These are phyloP conservation scores for Pseudopleuronectes americanus DNA, from an alignment of 2,797 vertebrate species.

Conservation along the genomic window DNA sequence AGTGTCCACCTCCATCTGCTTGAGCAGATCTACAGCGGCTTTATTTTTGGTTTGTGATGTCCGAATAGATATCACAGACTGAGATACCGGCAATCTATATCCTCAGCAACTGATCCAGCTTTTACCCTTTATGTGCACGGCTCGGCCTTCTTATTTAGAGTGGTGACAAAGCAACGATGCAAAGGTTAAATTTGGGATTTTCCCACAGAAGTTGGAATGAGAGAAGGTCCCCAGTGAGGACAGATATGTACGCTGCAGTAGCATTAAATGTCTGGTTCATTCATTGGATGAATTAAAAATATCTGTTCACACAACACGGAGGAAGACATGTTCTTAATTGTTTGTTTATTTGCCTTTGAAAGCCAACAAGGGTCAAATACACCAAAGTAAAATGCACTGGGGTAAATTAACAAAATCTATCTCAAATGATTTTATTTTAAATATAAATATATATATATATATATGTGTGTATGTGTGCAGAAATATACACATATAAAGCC, in stretches of 20 bases:
- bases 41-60: constrained; percentile 82
- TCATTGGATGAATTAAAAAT: constrained; percentile 12
- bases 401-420: neutral
- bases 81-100: constrained; percentile 57
- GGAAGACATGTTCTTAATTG: neutral
- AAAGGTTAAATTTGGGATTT: constrained; percentile 23
- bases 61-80: constrained; percentile 55
- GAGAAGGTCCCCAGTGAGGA: neutral
- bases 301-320: constrained; percentile 21
- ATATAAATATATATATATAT: neutral
- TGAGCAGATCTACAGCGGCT: constrained; percentile 42
- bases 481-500: neutral
- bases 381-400: neutral
- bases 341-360: neutral
- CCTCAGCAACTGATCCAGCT: constrained; percentile 56
- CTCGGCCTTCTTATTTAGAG: constrained; percentile 29
- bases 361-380: neutral
- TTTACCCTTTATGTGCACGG: constrained; percentile 61
- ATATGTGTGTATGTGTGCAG: neutral
- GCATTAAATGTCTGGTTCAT: neutral
- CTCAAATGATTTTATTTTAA: neutral
- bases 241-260: neutral
- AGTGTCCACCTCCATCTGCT: constrained; percentile 54
- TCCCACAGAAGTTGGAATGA: constrained; percentile 1
- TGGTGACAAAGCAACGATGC: constrained; percentile 24